These are phyloP conservation scores for Ctena decussata DNA, from an alignment of 2,888 invertebrate genomes.

Conservation along the genomic window DNA sequence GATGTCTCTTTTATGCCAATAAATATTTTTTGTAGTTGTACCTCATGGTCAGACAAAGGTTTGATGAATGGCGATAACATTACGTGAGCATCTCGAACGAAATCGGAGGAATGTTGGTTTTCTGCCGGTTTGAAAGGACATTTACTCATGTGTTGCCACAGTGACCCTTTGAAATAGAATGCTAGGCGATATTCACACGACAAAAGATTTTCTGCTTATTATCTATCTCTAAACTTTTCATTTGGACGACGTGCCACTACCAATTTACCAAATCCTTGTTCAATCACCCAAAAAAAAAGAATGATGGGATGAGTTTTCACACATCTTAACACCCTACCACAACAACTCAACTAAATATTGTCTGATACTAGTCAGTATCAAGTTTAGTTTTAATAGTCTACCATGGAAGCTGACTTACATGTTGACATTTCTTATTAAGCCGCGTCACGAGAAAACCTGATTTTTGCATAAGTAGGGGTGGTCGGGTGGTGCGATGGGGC, in stretches of 20 bases:
- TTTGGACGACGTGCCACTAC: slow-evolving; percentile 19
- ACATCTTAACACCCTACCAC: too few species aligned
- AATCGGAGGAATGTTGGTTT: slow-evolving; percentile 4
- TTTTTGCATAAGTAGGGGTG: too few species aligned
- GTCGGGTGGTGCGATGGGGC: too few species aligned
- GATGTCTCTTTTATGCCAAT: slow-evolving; percentile 45
- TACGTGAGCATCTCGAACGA: neutral
- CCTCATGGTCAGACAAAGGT: neutral
- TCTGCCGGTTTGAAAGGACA: slow-evolving; percentile 5
- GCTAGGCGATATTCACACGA: slow-evolving; percentile 35
- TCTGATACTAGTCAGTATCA: too few species aligned
- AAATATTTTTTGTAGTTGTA: neutral
- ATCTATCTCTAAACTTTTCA: neutral
- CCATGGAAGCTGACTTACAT: too few species aligned
- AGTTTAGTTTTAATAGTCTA: too few species aligned
- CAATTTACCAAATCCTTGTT: neutral
- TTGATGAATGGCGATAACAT: slow-evolving; percentile 9
- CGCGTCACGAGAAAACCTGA: too few species aligned
- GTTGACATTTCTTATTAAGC: too few species aligned
- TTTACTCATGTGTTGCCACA: slow-evolving; percentile 13
- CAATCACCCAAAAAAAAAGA: slow-evolving; percentile 12
- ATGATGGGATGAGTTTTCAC: too few species aligned
- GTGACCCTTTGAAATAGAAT: neutral
- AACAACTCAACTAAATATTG: too few species aligned
- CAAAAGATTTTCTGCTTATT: neutral